Conservation (phyloP, 2,888 invertebrate genomes). For the Physocephala rufipes region DNA sequence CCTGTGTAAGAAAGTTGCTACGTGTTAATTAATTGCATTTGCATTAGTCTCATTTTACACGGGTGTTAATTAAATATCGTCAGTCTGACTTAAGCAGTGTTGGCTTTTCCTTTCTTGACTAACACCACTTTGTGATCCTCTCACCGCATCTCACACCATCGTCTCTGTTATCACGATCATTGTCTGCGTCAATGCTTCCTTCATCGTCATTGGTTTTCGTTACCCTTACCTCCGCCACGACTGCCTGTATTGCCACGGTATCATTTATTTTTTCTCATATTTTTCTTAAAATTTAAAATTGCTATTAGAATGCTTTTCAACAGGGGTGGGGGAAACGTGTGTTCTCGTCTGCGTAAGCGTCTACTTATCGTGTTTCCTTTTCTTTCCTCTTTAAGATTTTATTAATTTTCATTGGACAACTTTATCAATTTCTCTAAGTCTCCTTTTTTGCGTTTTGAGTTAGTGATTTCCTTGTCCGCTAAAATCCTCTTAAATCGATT, state of each 20-base stretch:
- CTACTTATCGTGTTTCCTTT: not conserved
- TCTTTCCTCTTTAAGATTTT: not conserved
- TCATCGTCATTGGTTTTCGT: too few species aligned
- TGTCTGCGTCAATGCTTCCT: too few species aligned
- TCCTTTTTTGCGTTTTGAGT: not conserved
- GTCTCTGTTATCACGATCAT: not conserved
- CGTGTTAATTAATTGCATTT: slow-evolving; percentile 19
- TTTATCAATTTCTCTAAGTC: slow-evolving; percentile 3
- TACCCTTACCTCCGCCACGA: too few species aligned
- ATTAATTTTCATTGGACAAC: not conserved
- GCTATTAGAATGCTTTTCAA: too few species aligned
- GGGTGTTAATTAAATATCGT: slow-evolving; percentile 21
- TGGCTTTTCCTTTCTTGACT: not conserved
- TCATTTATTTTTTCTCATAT: too few species aligned
- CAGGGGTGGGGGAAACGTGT: not conserved
- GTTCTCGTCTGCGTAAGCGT: not conserved
- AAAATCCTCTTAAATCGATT: slow-evolving; percentile 4
- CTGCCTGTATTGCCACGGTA: too few species aligned
- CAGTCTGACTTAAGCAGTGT: slow-evolving; percentile 8
- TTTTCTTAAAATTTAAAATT: too few species aligned
- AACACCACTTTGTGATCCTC: too few species aligned
- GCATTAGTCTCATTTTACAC: not conserved
- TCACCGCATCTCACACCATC: not conserved
- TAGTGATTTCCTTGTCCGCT: not conserved
- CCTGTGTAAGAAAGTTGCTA: slow-evolving; percentile 15